Evolutionary conservation across 2,888 invertebrate species (phyloP).

Genomic region (Lysandra coridon): DNA sequence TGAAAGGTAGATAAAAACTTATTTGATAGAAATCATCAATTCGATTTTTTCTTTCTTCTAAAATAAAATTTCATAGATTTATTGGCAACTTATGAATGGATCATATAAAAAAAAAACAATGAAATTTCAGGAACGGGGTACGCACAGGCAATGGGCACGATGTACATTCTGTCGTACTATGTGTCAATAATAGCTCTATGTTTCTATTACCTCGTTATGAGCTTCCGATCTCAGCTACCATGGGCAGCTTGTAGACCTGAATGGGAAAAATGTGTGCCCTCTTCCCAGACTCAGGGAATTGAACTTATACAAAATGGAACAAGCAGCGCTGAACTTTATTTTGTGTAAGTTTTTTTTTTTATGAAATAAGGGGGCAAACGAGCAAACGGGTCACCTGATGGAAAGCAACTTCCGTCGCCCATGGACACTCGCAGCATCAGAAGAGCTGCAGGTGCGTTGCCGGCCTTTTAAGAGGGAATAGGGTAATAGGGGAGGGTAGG

Average conservation of each 20-base stretch:
- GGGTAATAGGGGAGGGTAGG: no score
- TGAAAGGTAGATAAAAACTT: conserved; percentile 82
- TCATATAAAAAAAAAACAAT: background rate
- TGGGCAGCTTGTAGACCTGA: conserved; percentile 85
- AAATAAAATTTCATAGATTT: background rate
- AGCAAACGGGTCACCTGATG: no score
- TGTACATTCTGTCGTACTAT: conserved; percentile 87
- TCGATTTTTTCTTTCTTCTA: background rate
- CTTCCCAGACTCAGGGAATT: conserved; percentile 53
- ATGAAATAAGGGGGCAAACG: no score
- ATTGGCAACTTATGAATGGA: background rate
- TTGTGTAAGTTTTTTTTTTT: conserved; percentile 46
- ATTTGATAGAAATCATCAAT: no score
- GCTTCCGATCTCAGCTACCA: conserved; percentile 84
- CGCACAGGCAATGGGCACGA: conserved; percentile 83
- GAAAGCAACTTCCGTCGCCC: no score
- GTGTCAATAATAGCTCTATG: conserved; percentile 87
- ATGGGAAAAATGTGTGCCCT: conserved; percentile 77
- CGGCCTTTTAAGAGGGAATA: no score
- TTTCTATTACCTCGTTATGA: conserved; percentile 86
- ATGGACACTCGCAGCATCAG: no score
- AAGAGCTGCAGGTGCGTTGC: no score
- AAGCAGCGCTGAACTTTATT: conserved; percentile 82
- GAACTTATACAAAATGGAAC: conserved; percentile 47
- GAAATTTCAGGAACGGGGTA: conserved; percentile 83